Conservation (phyloP, 2,113 vertebrate species). For the Ginglymostoma cirratum region DNA sequence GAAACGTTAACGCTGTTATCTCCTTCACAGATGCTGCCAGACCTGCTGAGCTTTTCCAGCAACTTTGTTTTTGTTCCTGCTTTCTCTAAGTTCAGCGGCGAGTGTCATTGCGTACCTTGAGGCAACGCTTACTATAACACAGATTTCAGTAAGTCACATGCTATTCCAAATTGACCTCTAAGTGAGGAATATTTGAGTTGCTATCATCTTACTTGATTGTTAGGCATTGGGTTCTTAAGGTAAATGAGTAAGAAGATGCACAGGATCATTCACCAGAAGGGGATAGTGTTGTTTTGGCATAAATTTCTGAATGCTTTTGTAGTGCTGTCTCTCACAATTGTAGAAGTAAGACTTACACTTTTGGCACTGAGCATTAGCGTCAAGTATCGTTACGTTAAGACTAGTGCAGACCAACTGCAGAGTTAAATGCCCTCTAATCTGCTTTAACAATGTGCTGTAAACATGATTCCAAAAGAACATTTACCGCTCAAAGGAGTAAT, state of each 20-base stretch:
- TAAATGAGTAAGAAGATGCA: neutral
- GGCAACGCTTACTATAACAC: too few relatives aligned
- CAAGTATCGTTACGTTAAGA: neutral
- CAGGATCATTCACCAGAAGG: neutral
- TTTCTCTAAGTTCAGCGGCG: neutral
- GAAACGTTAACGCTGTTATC: too few relatives aligned
- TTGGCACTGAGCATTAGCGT: neutral
- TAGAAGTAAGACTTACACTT: neutral
- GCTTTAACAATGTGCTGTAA: neutral
- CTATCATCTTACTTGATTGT: neutral
- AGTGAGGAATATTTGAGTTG: neutral
- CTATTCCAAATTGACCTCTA: neutral
- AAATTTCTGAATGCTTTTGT: neutral
- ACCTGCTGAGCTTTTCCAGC: too few relatives aligned
- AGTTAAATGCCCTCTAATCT: slow-evolving; percentile 1
- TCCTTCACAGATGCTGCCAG: too few relatives aligned
- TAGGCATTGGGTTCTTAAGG: neutral
- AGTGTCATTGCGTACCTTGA: neutral
- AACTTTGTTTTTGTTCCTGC: too few relatives aligned
- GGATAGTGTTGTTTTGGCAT: neutral
- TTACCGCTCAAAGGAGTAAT: neutral
- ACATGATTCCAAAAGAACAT: neutral
- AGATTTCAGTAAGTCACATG: neutral
- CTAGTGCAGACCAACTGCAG: neutral
- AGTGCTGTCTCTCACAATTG: neutral